These are phyloP conservation scores for Pinna nobilis DNA, from an alignment of 1,140 invertebrate genomes.

Conservation along the genomic window DNA sequence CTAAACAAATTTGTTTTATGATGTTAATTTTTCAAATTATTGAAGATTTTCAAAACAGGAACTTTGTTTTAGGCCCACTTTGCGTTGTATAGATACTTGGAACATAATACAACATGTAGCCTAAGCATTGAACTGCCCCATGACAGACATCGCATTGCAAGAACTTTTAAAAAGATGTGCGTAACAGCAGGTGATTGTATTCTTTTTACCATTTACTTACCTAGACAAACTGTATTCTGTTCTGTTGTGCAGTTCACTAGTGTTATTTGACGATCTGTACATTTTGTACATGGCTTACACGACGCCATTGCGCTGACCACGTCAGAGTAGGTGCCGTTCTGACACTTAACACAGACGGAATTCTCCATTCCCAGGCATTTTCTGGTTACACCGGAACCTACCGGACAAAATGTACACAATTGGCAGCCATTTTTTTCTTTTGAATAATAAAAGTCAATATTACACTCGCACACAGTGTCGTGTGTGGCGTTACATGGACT, in stretches of 20 bases:
- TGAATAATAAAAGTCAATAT: constrained; percentile 33
- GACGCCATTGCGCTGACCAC: constrained; percentile 52
- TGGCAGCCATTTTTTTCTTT: constrained; percentile 14
- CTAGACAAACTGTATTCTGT: constrained; percentile 68
- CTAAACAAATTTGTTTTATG: too few relatives aligned
- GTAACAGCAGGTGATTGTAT: too few relatives aligned
- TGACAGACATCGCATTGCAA: too few relatives aligned
- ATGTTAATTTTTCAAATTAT: too few relatives aligned
- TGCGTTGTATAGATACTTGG: too few relatives aligned
- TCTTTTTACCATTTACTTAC: too few relatives aligned
- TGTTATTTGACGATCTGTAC: constrained; percentile 53
- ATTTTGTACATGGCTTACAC: constrained; percentile 62
- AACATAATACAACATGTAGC: too few relatives aligned
- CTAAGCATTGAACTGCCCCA: too few relatives aligned
- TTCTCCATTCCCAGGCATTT: constrained; percentile 10
- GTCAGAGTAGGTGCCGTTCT: constrained; percentile 62
- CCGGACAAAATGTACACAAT: constrained; percentile 30
- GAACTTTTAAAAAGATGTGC: too few relatives aligned
- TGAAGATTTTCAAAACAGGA: too few relatives aligned
- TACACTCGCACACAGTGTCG: constrained; percentile 55
- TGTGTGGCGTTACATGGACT: constrained; percentile 54
- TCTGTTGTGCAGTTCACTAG: constrained; percentile 64
- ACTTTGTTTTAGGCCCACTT: too few relatives aligned
- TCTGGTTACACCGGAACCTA: constrained; percentile 9
- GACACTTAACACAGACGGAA: constrained; percentile 27